Base-by-base conservation (phyloP, 92 coral and sea anemone genomes). In the Zoanthus sansibaricus region DNA sequence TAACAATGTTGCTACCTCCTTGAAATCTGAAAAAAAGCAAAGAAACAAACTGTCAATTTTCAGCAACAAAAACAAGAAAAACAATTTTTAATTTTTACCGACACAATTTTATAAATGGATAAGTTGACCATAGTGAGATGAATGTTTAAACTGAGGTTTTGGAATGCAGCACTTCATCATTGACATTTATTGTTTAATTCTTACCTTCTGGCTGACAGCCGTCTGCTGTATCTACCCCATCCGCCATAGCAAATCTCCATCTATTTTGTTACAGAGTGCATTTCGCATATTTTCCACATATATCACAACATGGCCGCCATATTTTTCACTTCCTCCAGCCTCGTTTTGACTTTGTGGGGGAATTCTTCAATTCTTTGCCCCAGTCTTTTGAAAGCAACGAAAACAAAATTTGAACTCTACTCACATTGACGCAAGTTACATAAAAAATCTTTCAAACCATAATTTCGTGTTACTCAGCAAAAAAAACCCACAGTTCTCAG, bases 261-360 rank as follows among this genome's bases (percentile, higher is more conserved):
- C 62, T 84, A 90, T 83, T 76, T 61, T 78, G 76, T 52, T 82
- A 48, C 13, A 73, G 69, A 4, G 30, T 62, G 56, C 82, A 87
- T 74, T 79, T 87, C 87, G 82, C 84, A 66, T 0, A 18, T 83
- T 18, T 25, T 69, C 42, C 42, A 58, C 73, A 15, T 67, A 76
- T 30, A 89, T 72, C 71, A 51, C 83, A 62, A 83, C 72, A 62
- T 90, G 92, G 92, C 89, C 94, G 95, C 98, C 95, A 94, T 94
- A 25, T 82, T 94, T 91, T 74, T 82, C 86, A 76, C 62, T 62
- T 83, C 71, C 87, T 25, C 17, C 33, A 31, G 91, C 97, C 98
- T 94, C 98, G 93, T 46, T 90, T 86, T 54, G 83, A 90, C 30
- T 62, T 20, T 18, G 32, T n/a, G 21, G 69, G 69, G 69, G 66